Evolutionary conservation across 2,888 invertebrate genomes (phyloP), one percentile per base, ranked within the genome.

Genomic region (Zonitis immaculata): DNA sequence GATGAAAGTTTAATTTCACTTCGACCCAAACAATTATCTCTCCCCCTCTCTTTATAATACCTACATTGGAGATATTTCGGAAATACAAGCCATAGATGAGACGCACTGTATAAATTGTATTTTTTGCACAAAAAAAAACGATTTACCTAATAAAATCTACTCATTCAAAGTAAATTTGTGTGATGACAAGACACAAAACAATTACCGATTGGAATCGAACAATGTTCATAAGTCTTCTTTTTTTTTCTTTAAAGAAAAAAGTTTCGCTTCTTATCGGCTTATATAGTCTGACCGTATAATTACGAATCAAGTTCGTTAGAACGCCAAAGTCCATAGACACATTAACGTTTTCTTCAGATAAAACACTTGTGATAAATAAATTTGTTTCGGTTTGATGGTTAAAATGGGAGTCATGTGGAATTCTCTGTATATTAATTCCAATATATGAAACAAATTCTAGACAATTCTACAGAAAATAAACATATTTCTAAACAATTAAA

Each of bases 321-420:
- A 28, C 12, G 12, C 2, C 1, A 5, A 14, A 12, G 12, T 1
- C 12, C 30, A 14, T 32, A 47, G 49, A 54, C 51, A 54, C 60
- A 59, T 62, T 52, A 52, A 44, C 32, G 52, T 35, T 9, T 52
- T 42, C n/a, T n/a, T n/a, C n/a, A 28, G 48, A 48, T 48, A 48
- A 52, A 39, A 18, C 47, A 18, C 14, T 20, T 32, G 18, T 32
- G 52, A 52, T 52, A 48, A 57, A 56, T 51, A 56, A 47, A 51
- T 56, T 57, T 54, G 59, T 59, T 58, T 58, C 60, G 60, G 49
- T 61, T 58, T 54, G 52, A 42, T 59, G 62, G 35, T 35, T 35
- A 18, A 35, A 57, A 56, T 61, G 62, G 52, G 63, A 64, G 56
- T 59, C 54, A 45, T 56, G 48, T 44, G 45, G 35, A 14, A 35